These are phyloP conservation scores for Lasioglossum vierecki DNA, from an alignment of 2,888 invertebrate genomes.

Conservation along the genomic window DNA sequence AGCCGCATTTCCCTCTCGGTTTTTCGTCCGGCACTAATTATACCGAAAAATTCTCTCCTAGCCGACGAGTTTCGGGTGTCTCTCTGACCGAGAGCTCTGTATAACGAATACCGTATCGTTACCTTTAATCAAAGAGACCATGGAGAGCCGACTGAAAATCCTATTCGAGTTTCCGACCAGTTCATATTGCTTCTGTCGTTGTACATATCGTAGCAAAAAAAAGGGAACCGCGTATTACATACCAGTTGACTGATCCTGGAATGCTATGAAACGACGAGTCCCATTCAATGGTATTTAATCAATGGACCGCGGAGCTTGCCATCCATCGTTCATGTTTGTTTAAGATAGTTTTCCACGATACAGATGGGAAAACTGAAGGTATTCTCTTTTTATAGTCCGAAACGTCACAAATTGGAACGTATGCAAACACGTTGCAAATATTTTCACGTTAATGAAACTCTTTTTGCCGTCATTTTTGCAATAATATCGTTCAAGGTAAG, in stretches of 20 bases:
- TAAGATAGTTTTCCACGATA: background rate
- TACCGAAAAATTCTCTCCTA: slow-evolving; percentile 59
- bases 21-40: slow-evolving; percentile 62
- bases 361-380: background rate
- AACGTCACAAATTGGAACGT: background rate
- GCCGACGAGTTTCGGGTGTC: slow-evolving; percentile 49
- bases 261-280: background rate
- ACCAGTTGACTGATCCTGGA: background rate
- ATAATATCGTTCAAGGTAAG: no score
- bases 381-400: background rate
- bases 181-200: background rate
- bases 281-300: background rate
- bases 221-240: background rate
- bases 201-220: background rate
- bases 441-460: no score
- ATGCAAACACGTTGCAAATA: background rate
- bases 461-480: no score
- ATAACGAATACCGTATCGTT: slow-evolving; percentile 54
- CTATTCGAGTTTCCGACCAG: slow-evolving; percentile 12
- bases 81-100: slow-evolving; percentile 42
- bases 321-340: background rate
- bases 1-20: slow-evolving; percentile 48
- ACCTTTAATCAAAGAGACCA: slow-evolving; percentile 40
- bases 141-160: slow-evolving; percentile 24
- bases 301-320: background rate